phyloP scores from a whole-genome alignment of 2,888 invertebrate species.

The Frankliniella intonsa region DNA sequence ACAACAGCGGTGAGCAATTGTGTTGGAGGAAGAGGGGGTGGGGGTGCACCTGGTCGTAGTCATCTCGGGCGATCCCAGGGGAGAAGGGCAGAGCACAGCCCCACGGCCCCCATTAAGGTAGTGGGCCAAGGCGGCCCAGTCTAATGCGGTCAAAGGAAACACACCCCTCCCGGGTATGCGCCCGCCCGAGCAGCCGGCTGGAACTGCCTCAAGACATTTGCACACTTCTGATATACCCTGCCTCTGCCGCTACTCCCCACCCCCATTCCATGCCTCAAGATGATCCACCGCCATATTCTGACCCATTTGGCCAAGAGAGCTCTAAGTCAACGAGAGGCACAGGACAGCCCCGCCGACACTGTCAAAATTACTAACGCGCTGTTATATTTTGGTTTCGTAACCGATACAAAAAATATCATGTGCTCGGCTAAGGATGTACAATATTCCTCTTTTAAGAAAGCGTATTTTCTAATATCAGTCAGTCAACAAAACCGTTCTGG shows the following conservation, averaged over 20 bases:
- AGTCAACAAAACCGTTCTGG: no score
- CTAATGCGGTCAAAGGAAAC: conserved; percentile 16
- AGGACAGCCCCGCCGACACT: no score
- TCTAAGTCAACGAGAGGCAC: no score
- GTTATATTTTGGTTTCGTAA: no score
- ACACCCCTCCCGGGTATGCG: not conserved
- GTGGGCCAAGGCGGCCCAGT: not conserved
- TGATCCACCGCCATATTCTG: no score
- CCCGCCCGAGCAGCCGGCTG: not conserved
- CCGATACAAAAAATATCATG: no score
- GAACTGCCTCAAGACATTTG: conserved; percentile 21
- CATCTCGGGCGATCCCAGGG: not conserved
- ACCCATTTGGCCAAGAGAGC: no score
- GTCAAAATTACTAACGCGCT: no score
- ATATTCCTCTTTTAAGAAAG: no score
- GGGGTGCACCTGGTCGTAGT: not conserved
- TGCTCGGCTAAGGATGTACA: no score
- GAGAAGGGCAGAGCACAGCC: not conserved
- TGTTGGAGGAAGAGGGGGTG: not conserved
- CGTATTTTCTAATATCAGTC: no score
- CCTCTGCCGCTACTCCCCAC: not conserved
- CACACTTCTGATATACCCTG: conserved; percentile 17
- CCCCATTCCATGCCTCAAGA: not conserved
- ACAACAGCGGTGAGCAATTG: no score
- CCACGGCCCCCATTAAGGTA: not conserved